Evolutionary conservation across 2,113 vertebrate species (phyloP).

Genomic region (Promerops cafer): DNA sequence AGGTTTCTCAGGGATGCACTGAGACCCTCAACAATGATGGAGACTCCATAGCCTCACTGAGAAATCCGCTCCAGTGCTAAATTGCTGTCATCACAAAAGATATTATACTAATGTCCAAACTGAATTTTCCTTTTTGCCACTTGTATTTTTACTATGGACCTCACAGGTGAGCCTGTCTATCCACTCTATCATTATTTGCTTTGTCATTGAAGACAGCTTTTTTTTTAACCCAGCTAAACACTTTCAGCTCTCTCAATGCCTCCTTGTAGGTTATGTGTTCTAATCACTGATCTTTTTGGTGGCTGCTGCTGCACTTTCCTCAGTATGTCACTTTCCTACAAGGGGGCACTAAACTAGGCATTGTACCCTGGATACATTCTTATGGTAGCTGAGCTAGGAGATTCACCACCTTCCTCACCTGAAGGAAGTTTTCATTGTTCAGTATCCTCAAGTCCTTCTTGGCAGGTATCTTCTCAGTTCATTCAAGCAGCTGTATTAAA

Average conservation of each 20-base stretch:
- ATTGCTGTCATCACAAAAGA: not conserved
- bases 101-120: not conserved
- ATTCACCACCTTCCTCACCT: not conserved
- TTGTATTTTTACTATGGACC: not conserved
- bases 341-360: too few species aligned
- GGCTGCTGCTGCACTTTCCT: not conserved
- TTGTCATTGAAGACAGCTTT: not conserved
- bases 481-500: not conserved
- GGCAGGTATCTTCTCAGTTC: not conserved
- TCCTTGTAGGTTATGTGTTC: not conserved
- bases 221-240: not conserved
- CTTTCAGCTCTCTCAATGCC: not conserved
- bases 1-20: not conserved
- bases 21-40: not conserved
- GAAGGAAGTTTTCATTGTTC: not conserved
- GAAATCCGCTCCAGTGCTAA: not conserved
- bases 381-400: not conserved
- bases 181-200: not conserved
- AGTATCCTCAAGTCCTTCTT: not conserved
- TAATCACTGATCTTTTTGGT: not conserved
- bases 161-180: not conserved
- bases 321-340: too few species aligned
- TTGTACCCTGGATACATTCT: not conserved
- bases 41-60: not conserved
- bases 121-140: not conserved